A percentile compares a stretch with the other conserved stretches of the same genome.
Evolutionary conservation across 37 sponge, comb jelly and placozoan genomes (phyloP).

Genomic region (Crambe crambe): DNA sequence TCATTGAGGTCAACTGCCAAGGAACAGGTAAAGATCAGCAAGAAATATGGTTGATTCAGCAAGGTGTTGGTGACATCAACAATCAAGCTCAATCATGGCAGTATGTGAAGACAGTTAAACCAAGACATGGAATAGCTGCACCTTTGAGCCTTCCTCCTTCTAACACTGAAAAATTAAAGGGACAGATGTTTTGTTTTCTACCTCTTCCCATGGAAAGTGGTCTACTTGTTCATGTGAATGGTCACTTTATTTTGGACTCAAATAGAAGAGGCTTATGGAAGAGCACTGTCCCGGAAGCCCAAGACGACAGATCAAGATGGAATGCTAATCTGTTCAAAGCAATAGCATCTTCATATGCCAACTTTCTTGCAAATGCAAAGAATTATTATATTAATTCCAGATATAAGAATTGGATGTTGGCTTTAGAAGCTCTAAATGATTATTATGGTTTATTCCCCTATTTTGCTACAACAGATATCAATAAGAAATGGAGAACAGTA

Average conservation of each 20-base stretch:
- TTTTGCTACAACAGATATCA: neutral
- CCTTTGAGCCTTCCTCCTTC: conserved; percentile 1
- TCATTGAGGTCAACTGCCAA: neutral
- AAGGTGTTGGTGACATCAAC: conserved; percentile 59
- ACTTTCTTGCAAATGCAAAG: conserved; percentile 27
- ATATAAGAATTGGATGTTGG: neutral
- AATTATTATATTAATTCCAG: neutral
- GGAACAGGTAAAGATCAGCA: neutral
- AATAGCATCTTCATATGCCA: conserved; percentile 63
- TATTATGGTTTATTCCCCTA: conserved; percentile 54
- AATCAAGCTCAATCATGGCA: conserved; percentile 27
- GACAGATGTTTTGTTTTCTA: conserved; percentile 68
- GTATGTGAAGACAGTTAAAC: conserved; percentile 33
- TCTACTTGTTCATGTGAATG: conserved; percentile 79
- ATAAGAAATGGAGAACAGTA: neutral
- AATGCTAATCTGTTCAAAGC: conserved; percentile 51
- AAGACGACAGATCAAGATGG: conserved; percentile 51
- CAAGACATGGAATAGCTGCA: conserved; percentile 65
- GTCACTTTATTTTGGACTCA: conserved; percentile 66
- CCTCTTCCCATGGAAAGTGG: conserved; percentile 53
- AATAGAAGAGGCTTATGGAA: conserved; percentile 59
- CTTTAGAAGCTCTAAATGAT: neutral
- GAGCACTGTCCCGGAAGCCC: conserved; percentile 9
- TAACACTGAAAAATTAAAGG: neutral
- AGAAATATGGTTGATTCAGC: conserved; percentile 63